Evolutionary conservation across 1,140 invertebrate genomes (phyloP).

Genomic region (Rhopalosiphum padi): DNA sequence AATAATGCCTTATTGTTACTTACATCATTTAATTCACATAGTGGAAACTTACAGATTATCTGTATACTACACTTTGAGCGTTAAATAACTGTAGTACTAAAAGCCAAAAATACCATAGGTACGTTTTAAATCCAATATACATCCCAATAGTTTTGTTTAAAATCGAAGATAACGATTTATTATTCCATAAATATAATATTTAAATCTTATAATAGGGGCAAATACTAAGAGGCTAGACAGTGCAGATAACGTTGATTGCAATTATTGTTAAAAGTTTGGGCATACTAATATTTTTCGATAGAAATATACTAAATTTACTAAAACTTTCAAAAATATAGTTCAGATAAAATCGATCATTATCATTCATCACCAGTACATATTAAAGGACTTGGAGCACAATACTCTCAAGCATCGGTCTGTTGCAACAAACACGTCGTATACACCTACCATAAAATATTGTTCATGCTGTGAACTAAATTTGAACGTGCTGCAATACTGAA

Average conservation of each 20-base stretch:
- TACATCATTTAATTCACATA: neutral
- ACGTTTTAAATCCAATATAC: neutral
- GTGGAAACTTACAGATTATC: neutral
- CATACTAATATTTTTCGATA: neutral
- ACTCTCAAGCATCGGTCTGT: neutral
- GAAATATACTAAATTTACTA: neutral
- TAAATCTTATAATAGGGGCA: neutral
- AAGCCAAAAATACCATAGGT: too few species aligned
- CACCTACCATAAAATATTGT: neutral
- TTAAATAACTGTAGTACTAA: neutral
- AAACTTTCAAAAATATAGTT: neutral
- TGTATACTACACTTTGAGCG: neutral
- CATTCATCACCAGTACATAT: neutral
- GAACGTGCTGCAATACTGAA: constrained; percentile 21
- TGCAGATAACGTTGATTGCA: neutral
- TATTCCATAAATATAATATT: neutral
- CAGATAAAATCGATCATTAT: neutral
- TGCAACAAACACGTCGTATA: neutral
- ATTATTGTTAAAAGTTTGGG: neutral
- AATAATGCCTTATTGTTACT: too few species aligned
- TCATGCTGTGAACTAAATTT: neutral
- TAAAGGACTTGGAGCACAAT: neutral
- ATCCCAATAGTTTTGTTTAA: neutral
- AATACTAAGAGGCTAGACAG: neutral
- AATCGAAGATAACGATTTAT: neutral